Evolutionary conservation across 2,113 vertebrate genomes (phyloP), one percentile per base, ranked within the genome.

Genomic region (Lanius collurio): DNA sequence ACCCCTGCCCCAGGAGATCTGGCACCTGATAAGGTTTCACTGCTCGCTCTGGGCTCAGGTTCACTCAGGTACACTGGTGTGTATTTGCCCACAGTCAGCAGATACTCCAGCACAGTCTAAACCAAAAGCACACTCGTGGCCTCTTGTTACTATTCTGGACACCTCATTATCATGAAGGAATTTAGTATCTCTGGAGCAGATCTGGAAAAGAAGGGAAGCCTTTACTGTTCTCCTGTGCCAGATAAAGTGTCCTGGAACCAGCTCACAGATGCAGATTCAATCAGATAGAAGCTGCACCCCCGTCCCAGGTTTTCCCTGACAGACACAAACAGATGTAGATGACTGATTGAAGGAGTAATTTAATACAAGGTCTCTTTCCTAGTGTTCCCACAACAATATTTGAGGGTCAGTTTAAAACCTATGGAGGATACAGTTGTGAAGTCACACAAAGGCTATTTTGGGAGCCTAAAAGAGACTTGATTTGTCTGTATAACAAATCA

Each of bases 161-260:
- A 95, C 90, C 92, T 97, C 96, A 84, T 97, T 94, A 96, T 92
- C 84, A 47, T 88, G 65, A 55, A 94, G 92, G 89, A 97, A 95
- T 95, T 96, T 41, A 53, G 37, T 80, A 95, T 96, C 89, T 97
- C 83, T 91, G 82, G 65, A 90, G 85, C 81, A 93, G 84, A 70
- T 75, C 93, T 92, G 52, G 56, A 55, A 55, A 59, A 87, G 63
- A 87, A 91, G 44, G 64, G 89, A 93, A 89, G 63, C 19, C 77
- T 96, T 97, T 95, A 96, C 63, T 82, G 68, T 87, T 89, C 94
- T 97, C 94, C 76, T 87, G 81, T 86, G 96, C 62, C 78, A 90
- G 70, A 86, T 96, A 92, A 96, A 95, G 44, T n/a, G 31, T 75
- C 93, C 74, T 83, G 70, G 93, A 97, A 81, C 68, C 52, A 12